Evolutionary conservation across 2,888 invertebrate genomes (phyloP).

Genomic region (Balanococcus diminutus): DNA sequence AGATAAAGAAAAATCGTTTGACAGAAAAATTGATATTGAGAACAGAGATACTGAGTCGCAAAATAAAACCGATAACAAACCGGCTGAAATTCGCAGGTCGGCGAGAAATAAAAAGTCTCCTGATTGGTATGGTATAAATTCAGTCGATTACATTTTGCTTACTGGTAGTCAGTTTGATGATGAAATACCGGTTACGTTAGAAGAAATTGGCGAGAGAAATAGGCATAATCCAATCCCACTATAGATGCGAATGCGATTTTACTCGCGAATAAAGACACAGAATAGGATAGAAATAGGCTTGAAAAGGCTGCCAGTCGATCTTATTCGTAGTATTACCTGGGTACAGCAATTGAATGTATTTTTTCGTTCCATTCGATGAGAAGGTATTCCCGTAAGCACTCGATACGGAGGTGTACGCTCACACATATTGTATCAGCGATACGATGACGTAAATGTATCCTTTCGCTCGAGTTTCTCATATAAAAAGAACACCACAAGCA

Average conservation of each 20-base stretch:
- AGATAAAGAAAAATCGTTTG: too few species aligned
- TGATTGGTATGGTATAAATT: too few species aligned
- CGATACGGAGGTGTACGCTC: not conserved
- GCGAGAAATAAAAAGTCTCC: too few species aligned
- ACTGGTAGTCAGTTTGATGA: too few species aligned
- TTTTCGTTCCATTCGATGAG: not conserved
- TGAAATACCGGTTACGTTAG: too few species aligned
- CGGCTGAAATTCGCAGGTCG: too few species aligned
- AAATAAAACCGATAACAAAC: too few species aligned
- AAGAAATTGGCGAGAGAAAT: too few species aligned
- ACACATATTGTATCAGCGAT: not conserved
- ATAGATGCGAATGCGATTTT: not conserved
- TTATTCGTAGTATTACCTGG: not conserved
- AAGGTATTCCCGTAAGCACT: not conserved
- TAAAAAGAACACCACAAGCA: not conserved
- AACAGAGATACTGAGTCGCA: too few species aligned
- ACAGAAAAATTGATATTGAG: too few species aligned
- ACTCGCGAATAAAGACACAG: not conserved
- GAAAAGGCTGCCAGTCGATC: not conserved
- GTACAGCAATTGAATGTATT: not conserved
- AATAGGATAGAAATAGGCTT: not conserved
- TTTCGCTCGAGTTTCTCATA: not conserved
- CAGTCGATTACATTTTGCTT: too few species aligned
- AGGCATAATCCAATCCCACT: not conserved
- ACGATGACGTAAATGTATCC: slow-evolving; percentile 11